phyloP scores from a whole-genome alignment of 1,140 invertebrate genomes.

The Coelopa frigida region DNA sequence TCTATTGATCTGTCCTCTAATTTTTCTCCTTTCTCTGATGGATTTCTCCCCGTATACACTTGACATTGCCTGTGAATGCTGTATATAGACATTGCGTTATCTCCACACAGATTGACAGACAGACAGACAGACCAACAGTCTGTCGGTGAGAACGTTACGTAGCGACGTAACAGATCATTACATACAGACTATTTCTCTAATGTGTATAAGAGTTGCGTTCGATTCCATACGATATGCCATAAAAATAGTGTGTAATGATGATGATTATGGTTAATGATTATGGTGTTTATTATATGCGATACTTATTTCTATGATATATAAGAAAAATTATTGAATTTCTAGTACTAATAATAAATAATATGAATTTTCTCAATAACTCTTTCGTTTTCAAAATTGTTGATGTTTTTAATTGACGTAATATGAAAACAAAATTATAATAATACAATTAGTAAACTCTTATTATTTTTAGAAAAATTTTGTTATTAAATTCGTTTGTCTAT shows the following conservation, averaged over 20 bases:
- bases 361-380: conserved; percentile 4
- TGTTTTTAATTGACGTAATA: conserved; percentile 10
- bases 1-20: no score
- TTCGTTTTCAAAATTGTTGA: conserved; percentile 3
- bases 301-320: conserved; percentile 7
- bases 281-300: no score
- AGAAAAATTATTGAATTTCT: conserved; percentile 5
- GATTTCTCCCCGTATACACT: no score
- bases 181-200: background rate
- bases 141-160: no score
- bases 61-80: no score
- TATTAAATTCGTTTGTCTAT: conserved; percentile 4
- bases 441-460: conserved; percentile 1
- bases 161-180: background rate
- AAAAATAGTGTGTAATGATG: conserved; percentile 3
- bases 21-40: no score
- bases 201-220: no score
- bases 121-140: no score
- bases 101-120: no score
- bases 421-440: conserved; percentile 1
- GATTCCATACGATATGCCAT: conserved; percentile 1
- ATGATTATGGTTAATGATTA: background rate
- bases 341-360: conserved; percentile 12
- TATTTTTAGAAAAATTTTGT: conserved; percentile 1
- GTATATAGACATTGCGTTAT: no score